Percentiles rank a stretch among this genome's conserved stretches.
Evolutionary conservation across 2,797 vertebrate species (phyloP).

Genomic region (Myotis daubentonii): DNA sequence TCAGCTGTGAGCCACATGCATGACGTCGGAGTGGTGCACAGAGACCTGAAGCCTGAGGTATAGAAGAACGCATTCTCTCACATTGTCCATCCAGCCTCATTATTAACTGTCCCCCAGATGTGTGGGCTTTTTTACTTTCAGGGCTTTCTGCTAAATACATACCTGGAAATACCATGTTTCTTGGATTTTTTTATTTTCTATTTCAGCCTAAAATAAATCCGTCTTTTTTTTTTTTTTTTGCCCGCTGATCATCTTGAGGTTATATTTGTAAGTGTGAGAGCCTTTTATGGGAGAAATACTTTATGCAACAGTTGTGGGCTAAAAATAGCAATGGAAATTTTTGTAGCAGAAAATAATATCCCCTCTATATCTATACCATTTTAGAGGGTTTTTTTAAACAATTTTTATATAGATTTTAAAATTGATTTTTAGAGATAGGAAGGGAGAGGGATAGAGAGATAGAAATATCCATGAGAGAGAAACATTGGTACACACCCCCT

Average conservation of each 20-base stretch:
- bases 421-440: too few relatives aligned
- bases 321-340: conserved; percentile 76
- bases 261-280: conserved; percentile 78
- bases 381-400: background rate
- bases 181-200: conserved; percentile 21
- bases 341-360: conserved; percentile 68
- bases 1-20: conserved; percentile 99
- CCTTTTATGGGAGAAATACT: conserved; percentile 78
- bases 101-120: background rate
- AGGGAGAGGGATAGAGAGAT: too few relatives aligned
- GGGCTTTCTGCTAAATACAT: conserved; percentile 33
- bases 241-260: conserved; percentile 69
- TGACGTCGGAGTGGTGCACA: conserved; percentile 97
- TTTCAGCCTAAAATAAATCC: conserved; percentile 68
- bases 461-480: too few relatives aligned
- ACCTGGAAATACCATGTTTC: background rate
- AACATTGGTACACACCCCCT: too few relatives aligned
- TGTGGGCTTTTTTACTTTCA: background rate
- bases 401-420: too few relatives aligned
- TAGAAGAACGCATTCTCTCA: background rate
- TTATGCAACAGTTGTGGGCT: conserved; percentile 72
- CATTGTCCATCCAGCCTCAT: rapidly evolving
- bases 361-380: conserved; percentile 45
- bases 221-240: conserved; percentile 21
- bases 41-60: conserved; percentile 99